Evolutionary conservation across 2,113 vertebrate species (phyloP).

Genomic region (Argyrosomus japonicus): DNA sequence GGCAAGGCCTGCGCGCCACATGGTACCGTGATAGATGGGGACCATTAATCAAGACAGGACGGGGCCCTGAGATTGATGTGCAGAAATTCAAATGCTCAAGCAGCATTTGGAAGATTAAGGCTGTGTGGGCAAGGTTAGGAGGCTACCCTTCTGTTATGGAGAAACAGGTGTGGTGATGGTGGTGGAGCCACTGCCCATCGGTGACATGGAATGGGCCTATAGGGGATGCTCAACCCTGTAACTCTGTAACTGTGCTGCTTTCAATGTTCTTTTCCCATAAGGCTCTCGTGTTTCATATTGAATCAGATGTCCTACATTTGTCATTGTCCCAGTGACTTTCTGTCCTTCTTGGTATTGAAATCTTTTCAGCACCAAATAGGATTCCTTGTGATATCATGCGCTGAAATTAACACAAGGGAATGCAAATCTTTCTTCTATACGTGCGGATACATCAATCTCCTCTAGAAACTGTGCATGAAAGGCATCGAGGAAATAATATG

Average conservation of each 20-base stretch:
- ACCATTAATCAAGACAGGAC: slow-evolving; percentile 84
- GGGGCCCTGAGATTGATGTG: slow-evolving; percentile 81
- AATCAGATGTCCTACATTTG: slow-evolving; percentile 62
- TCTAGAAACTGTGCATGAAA: background rate
- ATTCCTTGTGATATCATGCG: slow-evolving; percentile 3
- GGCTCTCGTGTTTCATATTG: slow-evolving; percentile 29
- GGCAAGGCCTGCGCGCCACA: slow-evolving; percentile 76
- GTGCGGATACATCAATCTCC: background rate
- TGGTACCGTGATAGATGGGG: slow-evolving; percentile 83
- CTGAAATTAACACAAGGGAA: slow-evolving; percentile 25
- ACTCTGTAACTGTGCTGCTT: slow-evolving; percentile 29
- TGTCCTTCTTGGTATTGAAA: slow-evolving; percentile 33
- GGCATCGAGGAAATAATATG: background rate
- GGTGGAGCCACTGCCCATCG: slow-evolving; percentile 8
- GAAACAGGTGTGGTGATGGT: slow-evolving; percentile 60
- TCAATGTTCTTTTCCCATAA: slow-evolving; percentile 40
- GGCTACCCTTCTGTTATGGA: slow-evolving; percentile 55
- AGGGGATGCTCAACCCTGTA: slow-evolving; percentile 32
- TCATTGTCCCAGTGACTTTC: slow-evolving; percentile 61
- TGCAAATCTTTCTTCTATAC: background rate
- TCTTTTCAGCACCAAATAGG: slow-evolving; percentile 34
- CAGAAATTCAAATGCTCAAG: slow-evolving; percentile 85
- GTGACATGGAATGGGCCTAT: slow-evolving; percentile 16
- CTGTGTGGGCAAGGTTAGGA: slow-evolving; percentile 78
- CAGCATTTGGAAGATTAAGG: slow-evolving; percentile 86